These are phyloP conservation scores for Ptychoptera contaminata DNA, from an alignment of 2,888 invertebrate species.

Conservation along the genomic window DNA sequence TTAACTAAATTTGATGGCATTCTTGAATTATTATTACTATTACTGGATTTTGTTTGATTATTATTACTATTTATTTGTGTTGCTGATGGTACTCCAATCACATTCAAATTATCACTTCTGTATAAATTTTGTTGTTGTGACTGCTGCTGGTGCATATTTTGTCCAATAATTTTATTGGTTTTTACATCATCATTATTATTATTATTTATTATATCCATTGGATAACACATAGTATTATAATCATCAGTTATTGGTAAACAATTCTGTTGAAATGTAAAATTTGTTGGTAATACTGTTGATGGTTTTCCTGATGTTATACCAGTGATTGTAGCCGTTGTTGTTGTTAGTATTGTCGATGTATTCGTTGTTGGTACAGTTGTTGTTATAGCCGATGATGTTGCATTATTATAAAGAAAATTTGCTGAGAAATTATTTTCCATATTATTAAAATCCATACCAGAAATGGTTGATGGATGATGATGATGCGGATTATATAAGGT, in stretches of 20 bases:
- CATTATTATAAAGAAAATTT: not conserved
- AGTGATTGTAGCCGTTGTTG: not conserved
- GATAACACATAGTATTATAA: no score
- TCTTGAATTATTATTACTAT: not conserved
- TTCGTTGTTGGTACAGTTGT: not conserved
- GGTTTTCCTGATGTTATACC: no score
- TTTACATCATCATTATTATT: no score
- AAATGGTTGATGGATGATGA: no score
- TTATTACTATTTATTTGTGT: not conserved
- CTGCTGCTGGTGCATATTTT: not conserved
- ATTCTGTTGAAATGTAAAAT: no score
- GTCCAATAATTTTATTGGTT: not conserved
- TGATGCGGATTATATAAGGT: no score
- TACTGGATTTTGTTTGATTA: not conserved
- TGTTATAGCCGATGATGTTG: no score
- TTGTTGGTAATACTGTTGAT: no score
- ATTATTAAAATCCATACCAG: no score
- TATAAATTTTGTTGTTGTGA: not conserved
- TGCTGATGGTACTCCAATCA: not conserved
- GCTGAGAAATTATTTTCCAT: not conserved
- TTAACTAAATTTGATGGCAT: not conserved
- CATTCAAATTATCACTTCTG: not conserved
- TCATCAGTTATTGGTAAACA: no score
- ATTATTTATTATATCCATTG: no score
- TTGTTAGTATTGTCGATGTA: not conserved